A percentile compares a stretch with the other conserved stretches of the same genome.
Evolutionary conservation across 2,888 invertebrate genomes (phyloP).

Genomic region (Craniophora ligustri): DNA sequence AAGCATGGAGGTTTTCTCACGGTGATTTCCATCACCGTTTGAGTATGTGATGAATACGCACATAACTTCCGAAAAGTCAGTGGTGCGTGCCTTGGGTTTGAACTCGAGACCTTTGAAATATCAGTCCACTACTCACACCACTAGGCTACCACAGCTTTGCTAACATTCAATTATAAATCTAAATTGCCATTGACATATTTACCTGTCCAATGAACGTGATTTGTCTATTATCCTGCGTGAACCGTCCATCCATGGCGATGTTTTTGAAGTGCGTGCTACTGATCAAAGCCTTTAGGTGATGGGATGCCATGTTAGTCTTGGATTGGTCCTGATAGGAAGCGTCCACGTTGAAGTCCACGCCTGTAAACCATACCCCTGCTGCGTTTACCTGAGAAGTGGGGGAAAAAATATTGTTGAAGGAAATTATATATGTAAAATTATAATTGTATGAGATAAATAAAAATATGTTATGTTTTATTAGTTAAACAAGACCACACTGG

Average conservation of each 20-base stretch:
- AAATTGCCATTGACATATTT: too few species aligned
- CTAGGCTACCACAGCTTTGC: too few species aligned
- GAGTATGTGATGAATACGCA: too few species aligned
- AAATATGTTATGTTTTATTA: too few species aligned
- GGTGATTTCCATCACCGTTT: too few species aligned
- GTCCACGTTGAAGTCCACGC: slow-evolving; percentile 91
- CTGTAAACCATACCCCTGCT: slow-evolving; percentile 94
- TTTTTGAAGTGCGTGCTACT: slow-evolving; percentile 93
- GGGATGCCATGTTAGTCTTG: slow-evolving; percentile 89
- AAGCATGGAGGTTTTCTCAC: too few species aligned
- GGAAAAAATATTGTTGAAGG: neutral
- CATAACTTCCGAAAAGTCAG: too few species aligned
- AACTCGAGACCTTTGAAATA: too few species aligned
- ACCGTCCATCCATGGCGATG: slow-evolving; percentile 90
- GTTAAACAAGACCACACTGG: too few species aligned
- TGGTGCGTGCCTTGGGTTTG: too few species aligned
- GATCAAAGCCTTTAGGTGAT: slow-evolving; percentile 91
- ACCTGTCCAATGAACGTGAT: slow-evolving; percentile 91
- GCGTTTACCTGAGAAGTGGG: slow-evolving; percentile 89
- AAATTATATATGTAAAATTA: neutral
- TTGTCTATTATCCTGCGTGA: slow-evolving; percentile 91
- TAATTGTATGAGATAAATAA: neutral
- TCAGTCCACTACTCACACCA: too few species aligned
- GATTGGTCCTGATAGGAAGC: slow-evolving; percentile 94
- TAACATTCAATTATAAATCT: too few species aligned